Evolutionary conservation across 2,888 invertebrate genomes (phyloP).

Genomic region (Lycia hirtaria): DNA sequence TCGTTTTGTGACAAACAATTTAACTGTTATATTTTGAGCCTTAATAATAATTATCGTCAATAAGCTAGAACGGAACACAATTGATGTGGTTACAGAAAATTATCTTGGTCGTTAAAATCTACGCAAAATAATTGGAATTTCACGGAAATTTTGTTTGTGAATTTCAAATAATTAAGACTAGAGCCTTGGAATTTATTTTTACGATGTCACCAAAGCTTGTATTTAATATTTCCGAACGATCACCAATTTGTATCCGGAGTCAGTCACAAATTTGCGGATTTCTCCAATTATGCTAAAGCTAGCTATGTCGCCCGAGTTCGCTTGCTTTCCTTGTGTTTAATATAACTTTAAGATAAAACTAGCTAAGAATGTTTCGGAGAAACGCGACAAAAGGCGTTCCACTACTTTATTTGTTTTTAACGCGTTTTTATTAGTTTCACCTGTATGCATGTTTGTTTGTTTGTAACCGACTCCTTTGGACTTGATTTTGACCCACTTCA

Average conservation of each 20-base stretch:
- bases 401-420: no score
- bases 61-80: neutral
- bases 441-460: no score
- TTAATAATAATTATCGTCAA: no score
- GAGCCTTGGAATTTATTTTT: constrained; percentile 12
- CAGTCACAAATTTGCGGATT: constrained; percentile 33
- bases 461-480: no score
- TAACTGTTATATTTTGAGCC: no score
- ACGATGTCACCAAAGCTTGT: constrained; percentile 9
- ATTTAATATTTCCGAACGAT: constrained; percentile 23
- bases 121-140: neutral
- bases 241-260: constrained; percentile 24
- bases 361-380: no score
- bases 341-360: no score
- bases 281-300: constrained; percentile 21
- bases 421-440: no score
- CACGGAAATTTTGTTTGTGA: neutral
- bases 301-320: neutral
- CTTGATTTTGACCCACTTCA: no score
- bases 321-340: no score
- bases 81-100: neutral
- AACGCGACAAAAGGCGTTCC: no score
- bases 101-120: neutral
- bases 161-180: neutral
- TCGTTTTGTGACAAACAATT: no score